Evolutionary conservation across 1,140 invertebrate genomes (phyloP).

Genomic region (Gonioctena quinquepunctata): DNA sequence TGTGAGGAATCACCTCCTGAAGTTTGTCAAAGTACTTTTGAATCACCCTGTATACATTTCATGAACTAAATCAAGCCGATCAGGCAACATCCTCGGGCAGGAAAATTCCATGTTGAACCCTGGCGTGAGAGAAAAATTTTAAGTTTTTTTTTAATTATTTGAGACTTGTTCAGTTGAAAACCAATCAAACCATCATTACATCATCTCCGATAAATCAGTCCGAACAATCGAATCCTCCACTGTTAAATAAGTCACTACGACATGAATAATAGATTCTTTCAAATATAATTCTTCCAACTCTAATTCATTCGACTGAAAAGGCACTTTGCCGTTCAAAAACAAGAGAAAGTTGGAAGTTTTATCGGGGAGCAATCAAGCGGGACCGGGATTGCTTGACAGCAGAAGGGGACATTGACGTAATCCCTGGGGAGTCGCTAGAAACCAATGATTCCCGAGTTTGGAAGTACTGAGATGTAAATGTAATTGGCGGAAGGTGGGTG

Average conservation of each 20-base stretch:
- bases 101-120: no score
- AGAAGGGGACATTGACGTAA: background rate
- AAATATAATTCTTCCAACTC: background rate
- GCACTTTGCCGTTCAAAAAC: background rate
- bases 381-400: background rate
- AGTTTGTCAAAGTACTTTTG: no score
- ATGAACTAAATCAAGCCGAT: no score
- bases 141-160: no score
- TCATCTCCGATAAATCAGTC: no score
- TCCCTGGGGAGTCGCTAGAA: background rate
- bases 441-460: background rate
- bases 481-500: background rate
- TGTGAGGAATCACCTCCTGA: no score
- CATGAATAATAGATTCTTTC: background rate
- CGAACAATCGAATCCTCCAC: background rate
- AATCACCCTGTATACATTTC: no score
- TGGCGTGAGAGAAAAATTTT: no score
- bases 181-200: no score
- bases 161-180: no score
- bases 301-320: background rate
- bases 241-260: background rate
- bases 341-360: background rate
- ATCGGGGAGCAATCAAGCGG: background rate
- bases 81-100: no score
- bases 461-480: background rate